Conservation (phyloP, 2,113 vertebrate genomes). For the Gavia stellata region DNA sequence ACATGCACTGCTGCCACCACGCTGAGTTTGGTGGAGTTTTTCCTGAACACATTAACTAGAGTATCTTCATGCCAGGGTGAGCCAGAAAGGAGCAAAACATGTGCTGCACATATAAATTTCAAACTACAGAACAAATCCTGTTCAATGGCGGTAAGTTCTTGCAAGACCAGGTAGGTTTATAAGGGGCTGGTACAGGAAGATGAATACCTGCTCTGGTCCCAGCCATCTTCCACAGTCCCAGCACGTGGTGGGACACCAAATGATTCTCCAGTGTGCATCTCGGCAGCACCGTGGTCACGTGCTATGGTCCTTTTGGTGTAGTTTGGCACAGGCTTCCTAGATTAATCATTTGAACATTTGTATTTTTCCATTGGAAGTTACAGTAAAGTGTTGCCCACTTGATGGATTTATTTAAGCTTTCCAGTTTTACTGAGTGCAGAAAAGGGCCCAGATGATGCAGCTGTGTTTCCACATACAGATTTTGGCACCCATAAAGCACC, state of each 20-base stretch:
- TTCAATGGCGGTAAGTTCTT: background rate
- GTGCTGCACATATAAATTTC: background rate
- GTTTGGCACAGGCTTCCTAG: background rate
- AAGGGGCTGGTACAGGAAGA: background rate
- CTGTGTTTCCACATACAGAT: background rate
- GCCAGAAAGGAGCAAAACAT: background rate
- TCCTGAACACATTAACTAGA: background rate
- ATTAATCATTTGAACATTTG: background rate
- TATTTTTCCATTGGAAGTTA: background rate
- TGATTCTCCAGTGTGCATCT: background rate
- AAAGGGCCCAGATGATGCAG: background rate
- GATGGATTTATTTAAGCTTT: background rate
- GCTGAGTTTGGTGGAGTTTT: background rate
- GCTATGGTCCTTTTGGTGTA: background rate
- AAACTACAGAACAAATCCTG: background rate
- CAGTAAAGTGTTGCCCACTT: background rate
- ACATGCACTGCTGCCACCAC: background rate
- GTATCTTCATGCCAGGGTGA: background rate
- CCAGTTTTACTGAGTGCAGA: background rate
- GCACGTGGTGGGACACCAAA: background rate
- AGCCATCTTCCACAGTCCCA: background rate
- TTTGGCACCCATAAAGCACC: background rate
- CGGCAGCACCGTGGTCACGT: background rate
- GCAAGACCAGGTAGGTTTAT: background rate
- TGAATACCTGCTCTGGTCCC: background rate